These are phyloP conservation scores for Mirounga angustirostris DNA, from an alignment of 2,113 vertebrate species.

Conservation along the genomic window DNA sequence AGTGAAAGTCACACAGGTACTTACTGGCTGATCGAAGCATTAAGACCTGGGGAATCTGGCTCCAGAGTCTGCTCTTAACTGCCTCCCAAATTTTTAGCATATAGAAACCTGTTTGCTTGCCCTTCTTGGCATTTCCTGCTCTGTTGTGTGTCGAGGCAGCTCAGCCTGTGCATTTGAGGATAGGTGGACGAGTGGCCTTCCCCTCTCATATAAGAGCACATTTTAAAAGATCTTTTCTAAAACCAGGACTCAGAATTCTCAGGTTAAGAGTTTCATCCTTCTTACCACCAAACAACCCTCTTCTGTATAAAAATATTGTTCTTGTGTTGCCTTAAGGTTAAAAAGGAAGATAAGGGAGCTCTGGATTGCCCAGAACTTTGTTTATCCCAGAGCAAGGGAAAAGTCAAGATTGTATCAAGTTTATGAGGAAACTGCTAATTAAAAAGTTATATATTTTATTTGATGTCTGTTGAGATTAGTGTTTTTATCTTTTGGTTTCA, in stretches of 20 bases:
- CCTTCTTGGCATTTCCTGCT: background rate
- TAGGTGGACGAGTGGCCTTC: background rate
- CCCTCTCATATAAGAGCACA: background rate
- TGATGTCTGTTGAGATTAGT: conserved; percentile 31
- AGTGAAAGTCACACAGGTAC: background rate
- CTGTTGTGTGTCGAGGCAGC: background rate
- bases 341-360: background rate
- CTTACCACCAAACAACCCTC: background rate
- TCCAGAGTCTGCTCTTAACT: background rate
- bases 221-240: background rate
- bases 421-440: conserved; percentile 11
- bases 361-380: background rate
- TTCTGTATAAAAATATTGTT: background rate
- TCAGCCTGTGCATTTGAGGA: background rate
- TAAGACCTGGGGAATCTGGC: background rate
- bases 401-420: background rate
- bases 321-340: background rate
- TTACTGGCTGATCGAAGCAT: background rate
- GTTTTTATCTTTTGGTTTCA: conserved; percentile 37
- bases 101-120: background rate
- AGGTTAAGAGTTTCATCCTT: background rate
- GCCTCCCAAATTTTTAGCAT: background rate
- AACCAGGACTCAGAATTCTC: background rate
- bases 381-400: background rate
- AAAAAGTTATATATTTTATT: background rate